phyloP scores from a whole-genome alignment of 2,113 vertebrate genomes.

The Isurus oxyrinchus region DNA sequence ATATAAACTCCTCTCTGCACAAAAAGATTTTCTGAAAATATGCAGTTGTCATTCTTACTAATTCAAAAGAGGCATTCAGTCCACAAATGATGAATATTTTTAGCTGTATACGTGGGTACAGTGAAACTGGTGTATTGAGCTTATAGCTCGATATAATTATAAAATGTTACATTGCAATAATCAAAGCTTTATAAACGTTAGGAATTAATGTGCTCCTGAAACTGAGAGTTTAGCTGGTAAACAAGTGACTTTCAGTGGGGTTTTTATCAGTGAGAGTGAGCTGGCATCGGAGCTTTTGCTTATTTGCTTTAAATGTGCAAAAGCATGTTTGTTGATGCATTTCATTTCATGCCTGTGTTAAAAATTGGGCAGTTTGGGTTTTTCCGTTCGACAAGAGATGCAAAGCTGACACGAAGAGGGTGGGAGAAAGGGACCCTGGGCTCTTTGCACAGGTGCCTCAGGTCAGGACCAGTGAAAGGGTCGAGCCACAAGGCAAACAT shows the following conservation, averaged over 20 bases:
- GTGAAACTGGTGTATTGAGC: not conserved
- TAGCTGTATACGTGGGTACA: not conserved
- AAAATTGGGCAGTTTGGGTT: not conserved
- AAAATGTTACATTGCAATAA: not conserved
- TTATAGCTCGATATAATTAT: not conserved
- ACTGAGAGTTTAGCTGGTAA: not conserved
- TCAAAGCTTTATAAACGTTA: not conserved
- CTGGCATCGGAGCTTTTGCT: not conserved
- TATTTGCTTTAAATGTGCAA: not conserved
- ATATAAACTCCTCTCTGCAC: not conserved
- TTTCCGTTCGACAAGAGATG: not conserved
- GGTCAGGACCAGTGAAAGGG: not conserved
- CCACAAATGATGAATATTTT: constrained; percentile 52
- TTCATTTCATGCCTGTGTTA: not conserved
- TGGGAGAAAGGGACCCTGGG: not conserved
- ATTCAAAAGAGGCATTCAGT: constrained; percentile 54
- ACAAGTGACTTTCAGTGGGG: not conserved
- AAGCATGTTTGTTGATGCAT: not conserved
- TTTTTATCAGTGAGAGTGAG: not conserved
- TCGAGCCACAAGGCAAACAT: not conserved
- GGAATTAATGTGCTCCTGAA: not conserved
- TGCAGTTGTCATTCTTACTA: constrained; percentile 41
- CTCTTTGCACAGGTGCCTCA: not conserved
- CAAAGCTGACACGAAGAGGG: not conserved
- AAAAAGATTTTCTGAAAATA: not conserved